Evolutionary conservation across 1,140 invertebrate species (phyloP).

Genomic region (Polyergus mexicanus): DNA sequence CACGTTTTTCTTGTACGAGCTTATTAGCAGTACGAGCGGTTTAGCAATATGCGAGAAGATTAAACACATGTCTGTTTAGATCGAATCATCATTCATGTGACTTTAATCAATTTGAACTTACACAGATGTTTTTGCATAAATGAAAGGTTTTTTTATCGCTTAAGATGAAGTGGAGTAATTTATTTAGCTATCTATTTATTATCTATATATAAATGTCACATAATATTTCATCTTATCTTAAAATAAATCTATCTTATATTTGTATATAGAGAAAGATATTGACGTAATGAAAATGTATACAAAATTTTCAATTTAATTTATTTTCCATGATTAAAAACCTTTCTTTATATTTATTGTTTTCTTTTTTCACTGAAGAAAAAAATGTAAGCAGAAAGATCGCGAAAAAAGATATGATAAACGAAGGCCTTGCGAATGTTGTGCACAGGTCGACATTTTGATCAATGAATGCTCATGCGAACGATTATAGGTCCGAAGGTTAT

Average conservation of each 20-base stretch:
- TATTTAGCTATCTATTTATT: no score
- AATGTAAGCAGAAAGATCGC: neutral
- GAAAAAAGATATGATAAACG: neutral
- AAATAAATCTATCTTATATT: no score
- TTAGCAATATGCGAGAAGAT: no score
- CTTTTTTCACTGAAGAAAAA: neutral
- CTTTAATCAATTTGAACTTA: neutral
- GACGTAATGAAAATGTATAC: no score
- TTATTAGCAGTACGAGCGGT: no score
- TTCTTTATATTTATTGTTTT: neutral
- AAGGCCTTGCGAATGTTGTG: constrained; percentile 7
- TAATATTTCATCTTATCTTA: no score
- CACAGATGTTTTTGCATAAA: constrained; percentile 1
- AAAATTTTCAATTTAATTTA: neutral
- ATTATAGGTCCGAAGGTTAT: constrained; percentile 44
- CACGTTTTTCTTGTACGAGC: no score
- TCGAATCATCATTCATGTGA: neutral
- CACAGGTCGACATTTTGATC: constrained; percentile 29
- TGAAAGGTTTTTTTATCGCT: neutral
- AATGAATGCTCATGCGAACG: constrained; percentile 23
- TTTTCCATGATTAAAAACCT: neutral
- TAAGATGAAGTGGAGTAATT: neutral
- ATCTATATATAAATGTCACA: no score
- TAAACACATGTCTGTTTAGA: neutral
- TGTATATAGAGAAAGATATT: neutral